Evolutionary conservation across 2,113 vertebrate species (phyloP).

Genomic region (Elephas maximus): DNA sequence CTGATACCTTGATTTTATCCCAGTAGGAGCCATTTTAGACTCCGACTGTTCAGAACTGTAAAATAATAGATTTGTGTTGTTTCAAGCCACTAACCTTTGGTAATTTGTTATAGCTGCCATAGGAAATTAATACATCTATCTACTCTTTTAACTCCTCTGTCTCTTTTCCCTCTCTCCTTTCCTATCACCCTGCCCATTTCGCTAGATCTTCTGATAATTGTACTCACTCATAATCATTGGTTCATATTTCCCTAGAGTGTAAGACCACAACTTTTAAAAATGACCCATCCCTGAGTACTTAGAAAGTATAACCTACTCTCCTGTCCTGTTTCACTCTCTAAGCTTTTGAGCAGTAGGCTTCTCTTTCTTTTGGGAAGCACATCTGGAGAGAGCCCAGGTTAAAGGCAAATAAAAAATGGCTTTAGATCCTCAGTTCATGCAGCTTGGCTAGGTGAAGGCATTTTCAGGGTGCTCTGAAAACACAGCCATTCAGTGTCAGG

Average conservation of each 20-base stretch:
- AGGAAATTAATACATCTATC: neutral
- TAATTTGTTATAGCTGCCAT: neutral
- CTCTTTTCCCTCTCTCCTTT: neutral
- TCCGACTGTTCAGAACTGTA: neutral
- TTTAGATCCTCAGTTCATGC: neutral
- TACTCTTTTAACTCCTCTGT: neutral
- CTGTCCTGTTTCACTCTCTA: neutral
- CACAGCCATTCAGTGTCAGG: too few relatives aligned
- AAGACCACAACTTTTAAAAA: neutral
- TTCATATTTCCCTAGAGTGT: neutral
- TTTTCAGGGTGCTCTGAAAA: neutral
- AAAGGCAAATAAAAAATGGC: neutral
- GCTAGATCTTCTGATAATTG: neutral
- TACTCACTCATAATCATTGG: neutral
- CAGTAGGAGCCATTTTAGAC: neutral
- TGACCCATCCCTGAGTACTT: neutral
- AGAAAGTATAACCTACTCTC: neutral
- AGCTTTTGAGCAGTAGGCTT: fast-evolving
- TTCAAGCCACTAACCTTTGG: too few relatives aligned
- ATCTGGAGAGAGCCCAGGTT: neutral
- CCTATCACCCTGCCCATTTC: neutral
- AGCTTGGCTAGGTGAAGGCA: neutral
- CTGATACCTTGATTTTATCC: neutral
- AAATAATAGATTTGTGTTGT: neutral
- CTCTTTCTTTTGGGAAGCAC: neutral